Evolutionary conservation across 1,140 invertebrate genomes (phyloP).

Genomic region (Formica exsecta): DNA sequence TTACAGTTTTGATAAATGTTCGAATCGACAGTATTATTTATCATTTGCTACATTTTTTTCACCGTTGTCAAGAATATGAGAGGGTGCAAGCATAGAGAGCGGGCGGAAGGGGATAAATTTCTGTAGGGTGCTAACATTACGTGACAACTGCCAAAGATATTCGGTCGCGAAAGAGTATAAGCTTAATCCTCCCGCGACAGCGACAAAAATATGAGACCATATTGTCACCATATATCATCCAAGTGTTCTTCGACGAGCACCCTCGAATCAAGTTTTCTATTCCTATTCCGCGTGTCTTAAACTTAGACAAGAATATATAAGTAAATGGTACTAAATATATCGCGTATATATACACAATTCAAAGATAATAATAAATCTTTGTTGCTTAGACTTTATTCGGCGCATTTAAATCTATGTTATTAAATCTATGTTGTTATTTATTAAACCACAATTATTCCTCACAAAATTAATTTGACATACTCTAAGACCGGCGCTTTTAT

Average conservation of each 20-base stretch:
- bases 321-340: neutral
- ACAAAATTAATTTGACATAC: neutral
- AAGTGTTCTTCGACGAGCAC: conserved; percentile 68
- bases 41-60: conserved; percentile 56
- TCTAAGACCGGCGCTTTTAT: neutral
- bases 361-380: neutral
- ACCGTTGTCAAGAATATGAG: neutral
- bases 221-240: conserved; percentile 79
- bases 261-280: conserved; percentile 50
- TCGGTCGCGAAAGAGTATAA: conserved; percentile 76
- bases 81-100: neutral
- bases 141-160: conserved; percentile 80
- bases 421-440: neutral
- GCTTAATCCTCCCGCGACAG: conserved; percentile 77
- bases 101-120: conserved; percentile 31
- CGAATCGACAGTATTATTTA: conserved; percentile 76
- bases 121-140: conserved; percentile 66
- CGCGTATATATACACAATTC: neutral
- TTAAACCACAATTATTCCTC: neutral
- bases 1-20: neutral
- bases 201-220: conserved; percentile 78
- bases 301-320: conserved; percentile 46
- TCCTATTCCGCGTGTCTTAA: conserved; percentile 2
- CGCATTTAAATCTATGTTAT: neutral
- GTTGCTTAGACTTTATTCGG: neutral